These are phyloP conservation scores for Drosophila gunungcola DNA, from an alignment of 1,140 invertebrate species.

Conservation along the genomic window DNA sequence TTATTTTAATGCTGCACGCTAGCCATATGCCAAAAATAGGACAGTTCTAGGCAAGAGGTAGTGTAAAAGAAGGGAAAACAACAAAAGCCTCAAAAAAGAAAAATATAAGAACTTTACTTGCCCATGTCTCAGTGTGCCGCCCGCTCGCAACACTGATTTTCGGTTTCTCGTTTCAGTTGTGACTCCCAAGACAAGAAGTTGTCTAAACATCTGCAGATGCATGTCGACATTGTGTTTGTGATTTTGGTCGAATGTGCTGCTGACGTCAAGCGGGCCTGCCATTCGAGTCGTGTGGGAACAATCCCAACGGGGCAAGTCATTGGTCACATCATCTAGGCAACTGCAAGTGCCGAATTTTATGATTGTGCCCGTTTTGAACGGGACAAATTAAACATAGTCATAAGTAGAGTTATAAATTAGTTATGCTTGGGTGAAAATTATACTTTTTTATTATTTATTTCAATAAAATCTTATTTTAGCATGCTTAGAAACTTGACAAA, in stretches of 20 bases:
- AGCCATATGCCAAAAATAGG: slow-evolving; percentile 35
- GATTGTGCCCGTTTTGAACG: not conserved
- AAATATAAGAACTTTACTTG: slow-evolving; percentile 19
- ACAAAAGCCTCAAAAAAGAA: slow-evolving; percentile 17
- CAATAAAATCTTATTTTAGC: too few relatives aligned
- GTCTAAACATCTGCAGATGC: slow-evolving; percentile 59
- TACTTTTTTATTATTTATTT: too few relatives aligned
- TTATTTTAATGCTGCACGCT: slow-evolving; percentile 50
- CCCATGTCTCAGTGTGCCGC: slow-evolving; percentile 14
- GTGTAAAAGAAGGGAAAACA: not conserved
- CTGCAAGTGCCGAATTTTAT: not conserved
- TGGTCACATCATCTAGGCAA: slow-evolving; percentile 15
- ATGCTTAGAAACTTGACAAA: too few relatives aligned
- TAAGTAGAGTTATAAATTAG: too few relatives aligned
- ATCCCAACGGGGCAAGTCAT: not conserved
- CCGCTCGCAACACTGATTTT: slow-evolving; percentile 28
- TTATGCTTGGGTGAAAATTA: too few relatives aligned
- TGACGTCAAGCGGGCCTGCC: slow-evolving; percentile 56
- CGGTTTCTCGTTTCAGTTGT: slow-evolving; percentile 35
- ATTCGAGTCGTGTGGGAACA: slow-evolving; percentile 40
- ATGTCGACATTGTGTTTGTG: slow-evolving; percentile 33
- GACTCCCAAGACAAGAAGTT: slow-evolving; percentile 45
- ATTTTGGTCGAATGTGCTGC: slow-evolving; percentile 20
- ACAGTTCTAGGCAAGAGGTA: not conserved
- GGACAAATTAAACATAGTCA: too few relatives aligned